Percentiles rank a stretch among this genome's conserved stretches.
Evolutionary conservation across 2,888 invertebrate species (phyloP).

Genomic region (Heliconius erato): DNA sequence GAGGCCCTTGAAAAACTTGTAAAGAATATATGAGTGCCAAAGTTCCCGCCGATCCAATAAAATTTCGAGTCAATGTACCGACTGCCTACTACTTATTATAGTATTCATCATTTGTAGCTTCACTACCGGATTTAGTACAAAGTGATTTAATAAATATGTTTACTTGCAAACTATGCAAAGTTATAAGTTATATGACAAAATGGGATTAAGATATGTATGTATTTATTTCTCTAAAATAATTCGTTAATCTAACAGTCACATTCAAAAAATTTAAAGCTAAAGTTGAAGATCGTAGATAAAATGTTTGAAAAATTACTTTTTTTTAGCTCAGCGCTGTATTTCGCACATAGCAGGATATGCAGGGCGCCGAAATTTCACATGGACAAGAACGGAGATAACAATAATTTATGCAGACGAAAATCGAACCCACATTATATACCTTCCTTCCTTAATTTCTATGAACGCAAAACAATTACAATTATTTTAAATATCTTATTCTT

Average conservation of each 20-base stretch:
- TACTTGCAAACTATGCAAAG: not conserved
- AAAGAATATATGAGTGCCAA: conserved; percentile 43
- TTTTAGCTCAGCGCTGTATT: too few relatives aligned
- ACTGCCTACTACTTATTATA: conserved; percentile 14
- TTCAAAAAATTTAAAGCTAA: not conserved
- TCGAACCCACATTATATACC: too few relatives aligned
- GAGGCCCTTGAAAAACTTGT: conserved; percentile 52
- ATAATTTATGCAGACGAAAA: too few relatives aligned
- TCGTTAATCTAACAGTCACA: not conserved
- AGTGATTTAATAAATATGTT: not conserved
- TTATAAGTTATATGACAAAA: not conserved
- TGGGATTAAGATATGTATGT: not conserved
- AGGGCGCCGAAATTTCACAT: too few relatives aligned
- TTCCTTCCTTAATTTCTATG: too few relatives aligned
- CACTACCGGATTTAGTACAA: not conserved
- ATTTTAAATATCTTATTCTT: not conserved
- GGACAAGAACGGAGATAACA: too few relatives aligned
- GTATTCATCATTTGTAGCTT: not conserved
- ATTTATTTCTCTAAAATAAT: not conserved
- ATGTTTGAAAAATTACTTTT: too few relatives aligned
- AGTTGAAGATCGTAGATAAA: not conserved
- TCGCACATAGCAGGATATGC: too few relatives aligned
- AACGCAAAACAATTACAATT: too few relatives aligned
- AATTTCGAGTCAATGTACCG: conserved; percentile 36
- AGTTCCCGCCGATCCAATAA: conserved; percentile 41